Percentiles rank a stretch among this genome's conserved stretches.
Conservation (phyloP, 2,888 invertebrate species). For the Chouioia cunea region DNA sequence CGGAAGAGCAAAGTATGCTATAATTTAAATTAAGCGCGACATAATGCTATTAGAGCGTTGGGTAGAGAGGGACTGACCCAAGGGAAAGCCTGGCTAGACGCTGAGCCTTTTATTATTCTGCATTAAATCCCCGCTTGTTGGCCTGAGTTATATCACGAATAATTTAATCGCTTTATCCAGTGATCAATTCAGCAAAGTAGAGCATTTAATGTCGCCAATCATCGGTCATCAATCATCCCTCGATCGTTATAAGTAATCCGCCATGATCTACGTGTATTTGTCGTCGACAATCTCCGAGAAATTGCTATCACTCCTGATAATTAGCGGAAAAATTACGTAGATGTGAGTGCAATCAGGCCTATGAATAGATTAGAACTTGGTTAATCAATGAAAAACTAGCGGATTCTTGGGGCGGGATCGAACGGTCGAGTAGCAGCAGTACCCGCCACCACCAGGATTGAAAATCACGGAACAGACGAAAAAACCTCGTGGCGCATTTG, state of each 20-base stretch:
- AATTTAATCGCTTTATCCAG: conserved; percentile 22
- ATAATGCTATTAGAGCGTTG: conserved; percentile 13
- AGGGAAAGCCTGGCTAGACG: conserved; percentile 12
- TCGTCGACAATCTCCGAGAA: too few species aligned
- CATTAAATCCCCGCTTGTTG: conserved; percentile 6
- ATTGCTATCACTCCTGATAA: too few species aligned
- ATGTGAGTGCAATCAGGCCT: too few species aligned
- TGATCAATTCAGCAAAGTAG: background rate
- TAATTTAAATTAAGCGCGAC: background rate
- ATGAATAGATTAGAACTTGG: too few species aligned
- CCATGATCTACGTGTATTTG: too few species aligned
- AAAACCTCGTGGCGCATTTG: too few species aligned
- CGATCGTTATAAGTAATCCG: too few species aligned
- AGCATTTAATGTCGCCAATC: conserved; percentile 4
- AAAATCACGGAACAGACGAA: background rate
- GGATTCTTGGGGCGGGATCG: too few species aligned
- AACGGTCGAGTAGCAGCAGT: too few species aligned
- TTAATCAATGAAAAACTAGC: too few species aligned
- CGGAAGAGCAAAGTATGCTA: background rate
- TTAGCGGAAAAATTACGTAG: too few species aligned
- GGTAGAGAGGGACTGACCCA: conserved; percentile 9
- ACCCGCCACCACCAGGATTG: conserved; percentile 1
- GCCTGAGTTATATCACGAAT: conserved; percentile 15
- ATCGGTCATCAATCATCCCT: too few species aligned
- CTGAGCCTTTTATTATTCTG: background rate